Conservation (phyloP, 1,140 invertebrate species). For the Rhopalosiphum padi region DNA sequence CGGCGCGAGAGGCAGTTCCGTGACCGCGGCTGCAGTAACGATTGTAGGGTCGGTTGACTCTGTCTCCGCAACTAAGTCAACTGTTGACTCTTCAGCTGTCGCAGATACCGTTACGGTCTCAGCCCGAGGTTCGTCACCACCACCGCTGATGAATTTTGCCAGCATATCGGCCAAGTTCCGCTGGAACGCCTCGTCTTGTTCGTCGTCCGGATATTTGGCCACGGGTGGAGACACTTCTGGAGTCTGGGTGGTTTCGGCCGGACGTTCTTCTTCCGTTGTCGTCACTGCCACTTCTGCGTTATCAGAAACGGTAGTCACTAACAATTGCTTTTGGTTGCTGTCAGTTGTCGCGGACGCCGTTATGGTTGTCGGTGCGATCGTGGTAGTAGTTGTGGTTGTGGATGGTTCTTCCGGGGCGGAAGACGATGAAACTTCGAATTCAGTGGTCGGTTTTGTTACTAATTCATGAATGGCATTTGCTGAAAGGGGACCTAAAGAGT, state of each 20-base stretch:
- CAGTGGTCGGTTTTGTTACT: constrained; percentile 61
- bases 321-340: not conserved
- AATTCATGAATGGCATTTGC: constrained; percentile 64
- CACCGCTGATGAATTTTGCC: constrained; percentile 36
- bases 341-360: not conserved
- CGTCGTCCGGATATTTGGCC: not conserved
- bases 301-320: constrained; percentile 60
- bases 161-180: constrained; percentile 48
- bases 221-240: not conserved
- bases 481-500: constrained; percentile 61
- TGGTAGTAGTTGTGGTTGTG: not conserved
- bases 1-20: constrained; percentile 65
- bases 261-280: not conserved
- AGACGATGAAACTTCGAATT: constrained; percentile 59
- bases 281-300: constrained; percentile 57
- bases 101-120: not conserved
- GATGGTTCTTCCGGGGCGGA: not conserved
- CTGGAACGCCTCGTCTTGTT: constrained; percentile 51
- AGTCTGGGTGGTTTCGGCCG: not conserved
- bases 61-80: not conserved
- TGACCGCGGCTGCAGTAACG: constrained; percentile 62
- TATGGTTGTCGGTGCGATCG: not conserved
- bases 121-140: not conserved
- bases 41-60: constrained; percentile 51
- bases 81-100: constrained; percentile 34